A percentile compares a stretch with the other conserved stretches of the same genome.
Evolutionary conservation across 2,888 invertebrate species (phyloP).

Genomic region (Tinea trinotella): DNA sequence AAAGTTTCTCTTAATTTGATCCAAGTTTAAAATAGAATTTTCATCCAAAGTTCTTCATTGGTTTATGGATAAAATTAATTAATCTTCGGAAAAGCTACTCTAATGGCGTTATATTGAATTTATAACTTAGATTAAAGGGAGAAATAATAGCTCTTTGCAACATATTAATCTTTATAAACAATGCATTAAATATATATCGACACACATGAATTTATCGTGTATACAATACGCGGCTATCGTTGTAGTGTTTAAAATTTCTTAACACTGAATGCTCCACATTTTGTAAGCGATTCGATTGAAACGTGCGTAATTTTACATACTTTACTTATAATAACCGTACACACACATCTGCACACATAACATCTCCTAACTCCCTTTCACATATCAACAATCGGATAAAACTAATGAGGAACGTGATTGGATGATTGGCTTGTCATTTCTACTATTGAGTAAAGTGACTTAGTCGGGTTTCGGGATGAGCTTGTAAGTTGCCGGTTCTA

Average conservation of each 20-base stretch:
- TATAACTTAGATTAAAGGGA: not conserved
- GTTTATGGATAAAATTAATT: constrained; percentile 11
- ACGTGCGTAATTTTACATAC: not conserved
- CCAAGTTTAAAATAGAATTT: constrained; percentile 1
- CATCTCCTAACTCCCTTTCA: too few relatives aligned
- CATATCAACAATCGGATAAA: too few relatives aligned
- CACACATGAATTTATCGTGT: not conserved
- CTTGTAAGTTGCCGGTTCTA: too few relatives aligned
- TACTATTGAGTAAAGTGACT: too few relatives aligned
- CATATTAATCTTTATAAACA: not conserved
- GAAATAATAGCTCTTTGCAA: not conserved
- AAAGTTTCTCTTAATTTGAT: not conserved
- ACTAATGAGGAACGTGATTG: too few relatives aligned
- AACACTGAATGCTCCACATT: constrained; percentile 4
- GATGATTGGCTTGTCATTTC: too few relatives aligned
- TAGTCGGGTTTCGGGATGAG: too few relatives aligned
- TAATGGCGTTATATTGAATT: not conserved
- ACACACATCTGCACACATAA: too few relatives aligned
- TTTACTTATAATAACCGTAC: not conserved
- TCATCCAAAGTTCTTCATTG: constrained; percentile 4
- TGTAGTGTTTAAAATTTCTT: constrained; percentile 9
- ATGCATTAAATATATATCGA: too few relatives aligned
- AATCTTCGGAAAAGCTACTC: not conserved
- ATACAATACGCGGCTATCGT: not conserved
- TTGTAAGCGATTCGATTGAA: not conserved